Evolutionary conservation across 2,797 vertebrate species (phyloP).

Genomic region (Manis pentadactyla): DNA sequence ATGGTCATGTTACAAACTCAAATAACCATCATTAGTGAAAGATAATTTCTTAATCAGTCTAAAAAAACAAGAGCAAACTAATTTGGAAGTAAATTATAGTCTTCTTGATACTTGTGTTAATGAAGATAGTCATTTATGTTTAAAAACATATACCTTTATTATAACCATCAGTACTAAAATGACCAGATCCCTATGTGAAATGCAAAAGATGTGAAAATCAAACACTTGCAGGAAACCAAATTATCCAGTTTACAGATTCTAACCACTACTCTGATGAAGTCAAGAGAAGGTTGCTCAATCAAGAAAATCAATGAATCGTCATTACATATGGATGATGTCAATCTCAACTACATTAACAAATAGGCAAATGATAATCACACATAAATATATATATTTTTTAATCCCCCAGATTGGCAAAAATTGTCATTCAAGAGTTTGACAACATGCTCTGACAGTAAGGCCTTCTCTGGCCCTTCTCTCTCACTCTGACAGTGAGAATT

Average conservation of each 20-base stretch:
- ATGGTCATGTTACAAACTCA: background rate
- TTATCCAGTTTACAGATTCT: background rate
- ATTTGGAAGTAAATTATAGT: background rate
- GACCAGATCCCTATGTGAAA: background rate
- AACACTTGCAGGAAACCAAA: background rate
- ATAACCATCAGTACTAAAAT: background rate
- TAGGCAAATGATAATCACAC: background rate
- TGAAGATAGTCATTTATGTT: background rate
- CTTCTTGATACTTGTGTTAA: background rate
- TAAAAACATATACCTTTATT: background rate
- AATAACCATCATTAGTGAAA: background rate
- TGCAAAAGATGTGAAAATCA: background rate
- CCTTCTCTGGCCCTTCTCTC: no score
- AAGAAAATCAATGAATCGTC: background rate
- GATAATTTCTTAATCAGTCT: conserved; percentile 5
- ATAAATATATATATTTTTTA: background rate
- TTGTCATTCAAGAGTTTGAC: background rate
- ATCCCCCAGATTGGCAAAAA: background rate
- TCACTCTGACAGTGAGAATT: no score
- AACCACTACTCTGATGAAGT: background rate
- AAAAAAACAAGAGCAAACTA: background rate
- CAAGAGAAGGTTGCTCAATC: background rate
- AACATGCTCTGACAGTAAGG: background rate
- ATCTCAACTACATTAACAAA: background rate
- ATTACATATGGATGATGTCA: background rate